A percentile compares a stretch with the other conserved stretches of the same genome.
Evolutionary conservation across 2,797 vertebrate genomes (phyloP).

Genomic region (Sphenopsis melanotis): DNA sequence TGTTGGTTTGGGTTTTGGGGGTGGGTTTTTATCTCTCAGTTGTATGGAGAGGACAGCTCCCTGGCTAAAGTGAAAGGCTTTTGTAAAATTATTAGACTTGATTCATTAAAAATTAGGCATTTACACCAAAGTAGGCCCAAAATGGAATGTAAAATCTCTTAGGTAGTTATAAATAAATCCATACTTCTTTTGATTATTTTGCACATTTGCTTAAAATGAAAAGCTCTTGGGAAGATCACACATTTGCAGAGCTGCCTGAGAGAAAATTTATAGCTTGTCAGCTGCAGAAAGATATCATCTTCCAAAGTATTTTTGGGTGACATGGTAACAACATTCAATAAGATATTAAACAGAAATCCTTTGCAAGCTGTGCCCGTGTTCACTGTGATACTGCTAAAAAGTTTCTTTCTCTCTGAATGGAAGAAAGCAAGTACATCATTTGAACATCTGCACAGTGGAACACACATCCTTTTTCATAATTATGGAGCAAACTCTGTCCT

Average conservation of each 20-base stretch:
- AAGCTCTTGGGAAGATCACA: conserved; percentile 57
- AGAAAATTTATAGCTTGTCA: conserved; percentile 65
- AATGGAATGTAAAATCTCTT: conserved; percentile 11
- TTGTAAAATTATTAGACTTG: not conserved
- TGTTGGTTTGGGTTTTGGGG: not conserved
- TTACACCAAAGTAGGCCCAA: not conserved
- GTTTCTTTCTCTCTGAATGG: conserved; percentile 24
- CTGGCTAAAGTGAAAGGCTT: not conserved
- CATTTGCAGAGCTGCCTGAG: conserved; percentile 39
- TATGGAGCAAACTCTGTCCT: not conserved
- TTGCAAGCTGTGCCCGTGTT: not conserved
- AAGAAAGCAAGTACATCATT: not conserved
- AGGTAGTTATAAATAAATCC: conserved; percentile 41
- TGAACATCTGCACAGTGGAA: conserved; percentile 30
- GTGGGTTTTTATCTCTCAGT: not conserved
- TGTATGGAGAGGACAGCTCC: not conserved
- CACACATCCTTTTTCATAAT: conserved; percentile 10
- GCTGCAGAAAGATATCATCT: conserved; percentile 63
- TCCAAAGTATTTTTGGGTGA: conserved; percentile 53
- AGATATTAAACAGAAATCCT: conserved; percentile 36
- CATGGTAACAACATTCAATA: conserved; percentile 34
- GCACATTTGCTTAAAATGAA: conserved; percentile 28
- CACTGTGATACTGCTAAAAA: conserved; percentile 24
- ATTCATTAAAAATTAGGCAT: conserved; percentile 3
- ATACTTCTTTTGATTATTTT: conserved; percentile 22